A percentile compares a stretch with the other conserved stretches of the same genome.
Evolutionary conservation across 2,888 invertebrate genomes (phyloP).

Genomic region (Gandaritis pyraliata): DNA sequence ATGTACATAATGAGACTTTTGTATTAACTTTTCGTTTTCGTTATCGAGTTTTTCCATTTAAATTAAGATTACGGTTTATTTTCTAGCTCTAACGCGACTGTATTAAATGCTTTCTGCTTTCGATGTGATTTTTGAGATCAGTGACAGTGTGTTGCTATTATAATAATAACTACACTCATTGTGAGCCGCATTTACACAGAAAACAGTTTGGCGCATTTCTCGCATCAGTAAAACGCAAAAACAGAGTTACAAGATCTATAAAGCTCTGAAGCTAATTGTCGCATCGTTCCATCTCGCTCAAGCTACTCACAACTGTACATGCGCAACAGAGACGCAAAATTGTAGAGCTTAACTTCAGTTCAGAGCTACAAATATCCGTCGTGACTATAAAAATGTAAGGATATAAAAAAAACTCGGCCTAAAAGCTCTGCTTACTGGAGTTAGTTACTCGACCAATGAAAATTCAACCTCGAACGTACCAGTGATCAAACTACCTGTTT

Average conservation of each 20-base stretch:
- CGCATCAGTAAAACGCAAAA: too few relatives aligned
- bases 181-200: constrained; percentile 11
- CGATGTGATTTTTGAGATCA: constrained; percentile 31
- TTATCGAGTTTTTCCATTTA: constrained; percentile 50
- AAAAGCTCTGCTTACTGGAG: background rate
- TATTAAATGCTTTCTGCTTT: constrained; percentile 51
- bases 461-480: background rate
- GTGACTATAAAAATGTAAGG: background rate
- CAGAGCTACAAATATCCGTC: background rate
- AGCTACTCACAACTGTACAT: background rate
- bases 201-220: background rate
- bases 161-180: constrained; percentile 9
- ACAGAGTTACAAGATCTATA: background rate
- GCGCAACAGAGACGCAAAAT: background rate
- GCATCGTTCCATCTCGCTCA: background rate
- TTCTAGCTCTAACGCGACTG: constrained; percentile 34
- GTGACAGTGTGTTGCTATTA: constrained; percentile 31
- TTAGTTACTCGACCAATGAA: background rate
- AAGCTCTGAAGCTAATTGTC: background rate
- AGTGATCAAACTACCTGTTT: background rate
- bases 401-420: background rate
- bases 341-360: background rate
- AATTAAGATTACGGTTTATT: constrained; percentile 28
- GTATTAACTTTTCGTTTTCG: constrained; percentile 55
- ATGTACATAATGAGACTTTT: constrained; percentile 66